Percentiles rank a stretch among this genome's conserved stretches.
phyloP scores from a whole-genome alignment of 2,113 vertebrate species.

The Gasterosteus nipponicus region DNA sequence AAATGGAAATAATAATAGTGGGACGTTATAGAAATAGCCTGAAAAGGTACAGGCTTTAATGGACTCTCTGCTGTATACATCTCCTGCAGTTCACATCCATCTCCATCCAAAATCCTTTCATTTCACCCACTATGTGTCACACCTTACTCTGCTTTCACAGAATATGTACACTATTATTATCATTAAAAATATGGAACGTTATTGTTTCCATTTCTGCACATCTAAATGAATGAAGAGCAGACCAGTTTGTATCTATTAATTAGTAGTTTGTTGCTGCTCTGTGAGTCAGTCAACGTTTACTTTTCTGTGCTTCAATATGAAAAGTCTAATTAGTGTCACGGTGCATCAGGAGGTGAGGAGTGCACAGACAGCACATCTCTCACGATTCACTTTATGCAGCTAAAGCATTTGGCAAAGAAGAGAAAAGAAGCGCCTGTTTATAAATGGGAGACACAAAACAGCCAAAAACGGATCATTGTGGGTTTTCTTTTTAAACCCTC shows the following conservation, averaged over 20 bases:
- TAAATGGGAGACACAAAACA: background rate
- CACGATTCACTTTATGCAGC: background rate
- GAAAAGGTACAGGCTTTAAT: background rate
- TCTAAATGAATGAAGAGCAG: background rate
- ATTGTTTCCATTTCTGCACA: background rate
- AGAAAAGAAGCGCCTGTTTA: background rate
- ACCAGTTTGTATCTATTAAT: background rate
- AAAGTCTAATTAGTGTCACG: background rate
- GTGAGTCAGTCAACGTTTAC: background rate
- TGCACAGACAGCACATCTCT: background rate
- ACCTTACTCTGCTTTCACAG: background rate
- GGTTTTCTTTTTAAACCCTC: background rate
- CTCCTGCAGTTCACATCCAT: background rate
- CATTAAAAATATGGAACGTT: no score
- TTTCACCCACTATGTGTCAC: background rate
- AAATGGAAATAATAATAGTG: background rate
- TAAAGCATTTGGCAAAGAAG: background rate
- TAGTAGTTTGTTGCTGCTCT: background rate
- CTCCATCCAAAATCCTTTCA: background rate
- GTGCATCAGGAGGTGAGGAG: background rate
- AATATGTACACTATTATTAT: background rate
- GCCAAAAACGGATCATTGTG: background rate
- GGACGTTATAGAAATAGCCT: background rate
- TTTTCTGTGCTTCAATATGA: background rate
- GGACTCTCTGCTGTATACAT: background rate